phyloP scores from a whole-genome alignment of 2,797 vertebrate genomes.

The Dryobates pubescens region DNA sequence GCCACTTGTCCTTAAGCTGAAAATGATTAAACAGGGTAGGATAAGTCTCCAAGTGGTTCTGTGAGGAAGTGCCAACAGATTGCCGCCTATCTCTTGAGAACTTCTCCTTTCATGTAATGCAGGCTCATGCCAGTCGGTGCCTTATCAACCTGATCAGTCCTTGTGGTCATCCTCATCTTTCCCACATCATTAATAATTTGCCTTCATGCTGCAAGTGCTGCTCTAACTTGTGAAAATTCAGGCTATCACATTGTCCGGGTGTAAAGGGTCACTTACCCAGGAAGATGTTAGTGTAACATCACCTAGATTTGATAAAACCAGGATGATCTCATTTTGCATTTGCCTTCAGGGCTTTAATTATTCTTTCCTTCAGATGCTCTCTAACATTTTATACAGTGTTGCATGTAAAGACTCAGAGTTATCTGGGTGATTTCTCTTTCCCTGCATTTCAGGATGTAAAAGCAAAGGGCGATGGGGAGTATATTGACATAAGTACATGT shows the following conservation, averaged over 20 bases:
- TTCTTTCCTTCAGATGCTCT: not conserved
- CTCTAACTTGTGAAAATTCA: not conserved
- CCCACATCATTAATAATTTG: not conserved
- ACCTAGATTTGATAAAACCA: not conserved
- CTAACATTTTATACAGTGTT: not conserved
- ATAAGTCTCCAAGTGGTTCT: not conserved
- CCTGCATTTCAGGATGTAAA: not conserved
- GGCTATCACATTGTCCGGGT: not conserved
- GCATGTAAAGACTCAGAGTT: not conserved
- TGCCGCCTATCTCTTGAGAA: not conserved
- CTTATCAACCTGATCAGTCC: not conserved
- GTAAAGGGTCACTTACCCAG: conserved; percentile 15
- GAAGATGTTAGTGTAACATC: not conserved
- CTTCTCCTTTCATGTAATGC: not conserved
- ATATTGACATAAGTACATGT: not conserved
- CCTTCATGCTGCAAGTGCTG: not conserved
- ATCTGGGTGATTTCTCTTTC: not conserved
- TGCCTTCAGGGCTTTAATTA: not conserved
- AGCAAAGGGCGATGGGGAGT: not conserved
- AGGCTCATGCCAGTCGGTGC: not conserved
- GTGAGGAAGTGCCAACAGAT: not conserved
- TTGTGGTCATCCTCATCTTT: not conserved
- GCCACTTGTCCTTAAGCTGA: not conserved
- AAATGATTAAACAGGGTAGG: not conserved
- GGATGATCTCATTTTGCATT: not conserved